Conservation (phyloP, 1,140 invertebrate species). For the Neodiprion fabricii region DNA sequence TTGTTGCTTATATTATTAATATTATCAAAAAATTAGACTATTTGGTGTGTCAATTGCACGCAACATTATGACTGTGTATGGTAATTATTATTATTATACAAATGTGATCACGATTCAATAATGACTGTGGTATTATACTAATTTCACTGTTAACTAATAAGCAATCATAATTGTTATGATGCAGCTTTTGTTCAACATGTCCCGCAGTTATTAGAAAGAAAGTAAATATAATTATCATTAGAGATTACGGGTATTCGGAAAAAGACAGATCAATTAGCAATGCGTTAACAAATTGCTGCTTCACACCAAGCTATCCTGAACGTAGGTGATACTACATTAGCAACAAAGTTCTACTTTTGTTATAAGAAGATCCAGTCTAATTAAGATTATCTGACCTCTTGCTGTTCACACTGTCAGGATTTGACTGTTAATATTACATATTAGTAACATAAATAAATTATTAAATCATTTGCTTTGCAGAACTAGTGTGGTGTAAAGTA, state of each 20-base stretch:
- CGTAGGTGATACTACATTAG: not conserved
- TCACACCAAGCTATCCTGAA: not conserved
- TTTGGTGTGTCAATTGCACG: conserved; percentile 39
- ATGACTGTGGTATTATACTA: not conserved
- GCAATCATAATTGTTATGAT: not conserved
- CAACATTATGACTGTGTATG: conserved; percentile 30
- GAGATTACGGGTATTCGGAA: not conserved
- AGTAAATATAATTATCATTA: not conserved
- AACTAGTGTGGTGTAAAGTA: conserved; percentile 2
- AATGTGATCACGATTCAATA: not conserved
- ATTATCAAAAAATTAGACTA: conserved; percentile 37
- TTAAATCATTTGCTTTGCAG: conserved; percentile 1
- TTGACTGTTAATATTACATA: not conserved
- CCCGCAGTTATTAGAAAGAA: not conserved
- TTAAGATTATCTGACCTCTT: not conserved
- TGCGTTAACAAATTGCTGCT: not conserved
- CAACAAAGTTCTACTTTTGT: not conserved
- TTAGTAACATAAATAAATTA: conserved; percentile 5
- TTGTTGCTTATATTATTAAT: conserved; percentile 15
- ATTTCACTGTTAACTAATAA: not conserved
- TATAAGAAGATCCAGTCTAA: not conserved
- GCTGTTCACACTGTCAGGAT: not conserved
- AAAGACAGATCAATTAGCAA: not conserved
- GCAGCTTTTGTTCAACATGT: not conserved
- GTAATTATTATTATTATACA: conserved; percentile 14